Base-by-base conservation (phyloP, 2,888 invertebrate genomes). In the Chaetoderma sp. region DNA sequence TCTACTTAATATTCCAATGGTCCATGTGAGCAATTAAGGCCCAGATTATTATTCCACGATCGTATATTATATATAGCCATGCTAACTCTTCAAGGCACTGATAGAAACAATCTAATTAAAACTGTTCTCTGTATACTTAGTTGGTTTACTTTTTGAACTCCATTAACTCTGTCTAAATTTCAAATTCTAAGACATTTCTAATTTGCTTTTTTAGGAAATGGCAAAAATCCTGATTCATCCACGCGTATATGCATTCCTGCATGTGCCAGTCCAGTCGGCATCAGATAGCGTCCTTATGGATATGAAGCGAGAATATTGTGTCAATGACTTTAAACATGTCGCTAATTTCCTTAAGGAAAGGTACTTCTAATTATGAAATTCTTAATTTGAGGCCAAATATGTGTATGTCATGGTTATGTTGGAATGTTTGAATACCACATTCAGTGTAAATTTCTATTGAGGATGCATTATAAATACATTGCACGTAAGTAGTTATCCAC, bases 211-310 rank as follows among this genome's bases (percentile, higher is more conserved):
- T n/a, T n/a, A 90, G 86, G 94, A 95, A 83, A 93, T 98, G 61
- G 92, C 95, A 0, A 90, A 91, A 80, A 93, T 98, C 73, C 89
- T 98, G 86, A 77, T 80, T 58, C 95, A 97, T 86, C 94, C 95
- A 0, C 88, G 93, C 64, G 97, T 98, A 0, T 98, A 98, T 83
- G 91, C 94, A 66, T 99, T 99, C 84, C 90, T 99, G 0, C 99
- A 99, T 86, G 93, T 99, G 21, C 98, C 99, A 0, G 97, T 99
- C 0, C 98, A 99, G 87, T 94, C 96, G 0, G 98, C 96, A 4
- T 96, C 96, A 78, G 96, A 99, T 87, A 91, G 92, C 63, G 97
- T 99, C 3, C 87, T 99, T 4, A 90, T 91, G 0, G 98, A 98
- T 73, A 99, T 99, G 98, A 96, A 94, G 87, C 88, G 99, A 36